Evolutionary conservation across 2,797 vertebrate species (phyloP).

Genomic region (Dendrocincla fuliginosa): DNA sequence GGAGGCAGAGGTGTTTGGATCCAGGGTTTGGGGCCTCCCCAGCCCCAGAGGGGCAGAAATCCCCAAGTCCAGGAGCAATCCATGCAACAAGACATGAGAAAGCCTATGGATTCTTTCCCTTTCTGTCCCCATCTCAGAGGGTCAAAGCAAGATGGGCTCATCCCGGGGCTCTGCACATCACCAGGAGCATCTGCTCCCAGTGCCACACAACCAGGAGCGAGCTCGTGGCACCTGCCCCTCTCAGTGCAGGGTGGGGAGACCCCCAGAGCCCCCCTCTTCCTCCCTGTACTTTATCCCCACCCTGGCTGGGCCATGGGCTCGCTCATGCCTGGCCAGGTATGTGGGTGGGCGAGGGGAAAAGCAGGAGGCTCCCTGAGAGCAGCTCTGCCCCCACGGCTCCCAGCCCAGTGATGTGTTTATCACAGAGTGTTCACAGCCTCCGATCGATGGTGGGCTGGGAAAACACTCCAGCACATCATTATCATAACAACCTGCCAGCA

Average conservation of each 20-base stretch:
- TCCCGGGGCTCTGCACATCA: neutral
- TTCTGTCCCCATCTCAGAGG: neutral
- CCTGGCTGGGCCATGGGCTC: fast-evolving
- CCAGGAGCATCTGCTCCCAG: fast-evolving
- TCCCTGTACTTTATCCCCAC: fast-evolving
- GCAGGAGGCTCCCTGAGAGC: neutral
- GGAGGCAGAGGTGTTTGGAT: neutral
- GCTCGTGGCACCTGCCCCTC: neutral
- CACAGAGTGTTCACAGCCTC: neutral
- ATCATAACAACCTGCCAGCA: fast-evolving
- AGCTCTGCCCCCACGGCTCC: neutral
- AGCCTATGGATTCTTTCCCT: fast-evolving
- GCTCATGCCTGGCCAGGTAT: neutral
- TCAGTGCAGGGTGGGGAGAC: neutral
- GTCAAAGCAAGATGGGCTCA: neutral
- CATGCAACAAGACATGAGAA: fast-evolving
- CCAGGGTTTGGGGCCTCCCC: neutral
- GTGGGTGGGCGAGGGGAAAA: neutral
- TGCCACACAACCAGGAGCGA: neutral
- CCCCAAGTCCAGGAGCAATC: neutral
- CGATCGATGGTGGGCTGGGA: fast-evolving
- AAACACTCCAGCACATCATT: neutral
- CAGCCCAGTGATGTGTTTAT: neutral
- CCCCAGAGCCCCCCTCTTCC: neutral
- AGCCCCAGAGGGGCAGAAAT: neutral